phyloP scores from a whole-genome alignment of 2,888 invertebrate genomes.

The Rhynchonema sp. region DNA sequence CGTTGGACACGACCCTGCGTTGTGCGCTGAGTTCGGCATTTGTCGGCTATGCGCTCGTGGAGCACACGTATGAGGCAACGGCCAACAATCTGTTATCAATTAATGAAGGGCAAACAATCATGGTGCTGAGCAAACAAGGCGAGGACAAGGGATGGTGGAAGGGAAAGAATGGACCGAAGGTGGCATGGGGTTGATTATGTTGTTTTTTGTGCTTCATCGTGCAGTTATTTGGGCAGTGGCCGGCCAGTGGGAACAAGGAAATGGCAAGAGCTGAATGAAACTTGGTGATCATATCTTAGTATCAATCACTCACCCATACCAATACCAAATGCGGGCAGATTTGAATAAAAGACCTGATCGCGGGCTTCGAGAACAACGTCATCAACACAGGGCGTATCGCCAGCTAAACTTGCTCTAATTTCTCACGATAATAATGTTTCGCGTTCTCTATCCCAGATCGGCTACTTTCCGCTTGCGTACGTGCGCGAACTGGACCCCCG shows the following conservation, averaged over 20 bases:
- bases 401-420: too few relatives aligned
- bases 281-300: too few relatives aligned
- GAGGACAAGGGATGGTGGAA: neutral
- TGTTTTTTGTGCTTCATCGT: neutral
- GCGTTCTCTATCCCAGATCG: neutral
- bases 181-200: too few relatives aligned
- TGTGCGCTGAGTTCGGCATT: too few relatives aligned
- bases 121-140: neutral
- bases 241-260: neutral
- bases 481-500: neutral
- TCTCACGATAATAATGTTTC: too few relatives aligned
- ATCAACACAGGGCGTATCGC: too few relatives aligned
- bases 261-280: neutral
- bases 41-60: neutral
- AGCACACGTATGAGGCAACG: neutral
- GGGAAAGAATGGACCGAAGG: neutral
- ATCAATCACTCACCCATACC: too few relatives aligned
- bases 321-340: too few relatives aligned
- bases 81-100: neutral
- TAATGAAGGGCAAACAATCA: neutral
- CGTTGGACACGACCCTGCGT: constrained; percentile 32
- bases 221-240: neutral
- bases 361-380: too few relatives aligned
- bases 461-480: neutral
- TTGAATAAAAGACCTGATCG: too few relatives aligned